These are phyloP conservation scores for Virgularia gustaviana DNA, from an alignment of 92 coral and sea anemone genomes.

Conservation along the genomic window DNA sequence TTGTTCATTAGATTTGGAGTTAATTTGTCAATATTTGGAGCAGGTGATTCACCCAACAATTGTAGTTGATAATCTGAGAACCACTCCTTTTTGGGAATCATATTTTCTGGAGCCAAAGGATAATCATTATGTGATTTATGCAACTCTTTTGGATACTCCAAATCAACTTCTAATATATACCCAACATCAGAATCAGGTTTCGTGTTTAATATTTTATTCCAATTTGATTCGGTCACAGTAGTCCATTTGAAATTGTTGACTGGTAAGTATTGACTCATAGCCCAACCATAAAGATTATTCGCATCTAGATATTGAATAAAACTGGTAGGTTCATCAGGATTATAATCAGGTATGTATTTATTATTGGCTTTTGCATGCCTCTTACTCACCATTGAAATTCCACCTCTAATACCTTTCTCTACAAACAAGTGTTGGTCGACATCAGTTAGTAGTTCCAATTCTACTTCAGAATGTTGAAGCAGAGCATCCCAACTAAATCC, in stretches of 20 bases:
- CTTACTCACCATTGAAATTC: neutral
- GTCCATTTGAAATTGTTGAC: conserved; percentile 7
- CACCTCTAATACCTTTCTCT: conserved; percentile 16
- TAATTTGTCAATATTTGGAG: neutral
- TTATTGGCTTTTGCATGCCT: conserved; percentile 23
- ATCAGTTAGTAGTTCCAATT: conserved; percentile 11
- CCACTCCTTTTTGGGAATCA: neutral
- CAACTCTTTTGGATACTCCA: conserved; percentile 27
- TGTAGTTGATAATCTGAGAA: neutral
- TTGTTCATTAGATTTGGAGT: neutral
- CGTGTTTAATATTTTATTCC: neutral
- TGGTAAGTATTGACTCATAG: conserved; percentile 14
- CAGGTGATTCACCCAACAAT: neutral
- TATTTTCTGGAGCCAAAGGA: conserved; percentile 17
- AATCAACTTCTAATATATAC: conserved; percentile 32
- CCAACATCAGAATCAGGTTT: neutral
- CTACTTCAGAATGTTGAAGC: neutral
- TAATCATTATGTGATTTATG: conserved; percentile 14
- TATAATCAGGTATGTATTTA: conserved; percentile 1
- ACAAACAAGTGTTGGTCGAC: conserved; percentile 1
- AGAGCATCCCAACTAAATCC: conserved; percentile 34
- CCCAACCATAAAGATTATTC: conserved; percentile 40
- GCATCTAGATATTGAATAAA: conserved; percentile 23
- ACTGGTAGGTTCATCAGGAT: conserved; percentile 15
- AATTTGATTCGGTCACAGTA: neutral